Conservation (phyloP, 2,113 vertebrate genomes). For the Eretmochelys imbricata region DNA sequence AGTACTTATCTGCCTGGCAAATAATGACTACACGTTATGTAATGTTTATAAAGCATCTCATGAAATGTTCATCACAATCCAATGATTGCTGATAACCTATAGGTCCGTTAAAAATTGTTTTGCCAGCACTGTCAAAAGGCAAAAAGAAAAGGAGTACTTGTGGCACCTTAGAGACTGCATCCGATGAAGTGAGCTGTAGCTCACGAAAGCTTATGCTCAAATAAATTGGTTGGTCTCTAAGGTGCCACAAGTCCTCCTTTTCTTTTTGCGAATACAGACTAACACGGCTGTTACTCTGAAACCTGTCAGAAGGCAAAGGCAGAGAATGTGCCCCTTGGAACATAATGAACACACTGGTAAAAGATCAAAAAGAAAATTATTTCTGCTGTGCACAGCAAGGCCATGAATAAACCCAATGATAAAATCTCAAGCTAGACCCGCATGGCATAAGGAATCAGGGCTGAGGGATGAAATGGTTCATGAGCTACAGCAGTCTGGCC, state of each 20-base stretch:
- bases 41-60: neutral
- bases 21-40: neutral
- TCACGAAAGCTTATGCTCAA: no score
- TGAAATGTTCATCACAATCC: neutral
- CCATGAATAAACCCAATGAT: slow-evolving; percentile 6
- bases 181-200: no score
- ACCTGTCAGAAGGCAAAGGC: neutral
- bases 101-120: neutral
- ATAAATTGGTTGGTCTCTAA: no score
- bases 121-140: neutral
- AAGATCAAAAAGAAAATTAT: slow-evolving; percentile 19
- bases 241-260: no score
- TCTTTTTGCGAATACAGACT: no score
- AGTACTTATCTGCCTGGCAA: neutral
- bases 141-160: neutral
- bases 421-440: neutral
- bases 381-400: neutral
- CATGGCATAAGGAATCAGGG: neutral
- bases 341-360: neutral
- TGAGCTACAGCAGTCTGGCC: neutral
- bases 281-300: no score
- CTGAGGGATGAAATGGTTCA: slow-evolving; percentile 28
- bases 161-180: no score
- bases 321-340: slow-evolving; percentile 31
- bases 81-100: neutral